phyloP scores from a whole-genome alignment of 2,888 invertebrate genomes.

The Metopia argyrocephala region DNA sequence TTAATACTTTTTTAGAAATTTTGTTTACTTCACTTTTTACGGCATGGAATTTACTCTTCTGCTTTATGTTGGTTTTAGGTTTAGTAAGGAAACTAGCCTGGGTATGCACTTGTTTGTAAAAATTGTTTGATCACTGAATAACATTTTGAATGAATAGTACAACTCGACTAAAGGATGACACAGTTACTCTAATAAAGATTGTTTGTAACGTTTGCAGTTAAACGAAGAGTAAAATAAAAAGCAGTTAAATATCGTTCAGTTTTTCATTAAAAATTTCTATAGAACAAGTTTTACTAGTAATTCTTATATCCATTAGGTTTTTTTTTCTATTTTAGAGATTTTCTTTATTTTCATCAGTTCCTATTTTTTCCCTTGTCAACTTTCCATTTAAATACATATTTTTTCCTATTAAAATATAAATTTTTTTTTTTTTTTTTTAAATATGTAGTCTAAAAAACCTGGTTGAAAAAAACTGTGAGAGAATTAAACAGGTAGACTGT shows the following conservation, averaged over 20 bases:
- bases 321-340: constrained; percentile 25
- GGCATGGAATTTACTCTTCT: neutral
- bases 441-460: constrained; percentile 13
- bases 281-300: neutral
- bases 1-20: neutral
- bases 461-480: constrained; percentile 16
- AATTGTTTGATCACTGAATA: constrained; percentile 14
- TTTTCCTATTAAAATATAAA: constrained; percentile 17
- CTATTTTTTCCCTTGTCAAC: neutral
- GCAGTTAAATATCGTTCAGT: constrained; percentile 2
- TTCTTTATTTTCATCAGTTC: constrained; percentile 21
- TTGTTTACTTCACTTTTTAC: neutral
- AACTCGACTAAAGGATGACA: constrained; percentile 36
- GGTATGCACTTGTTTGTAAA: constrained; percentile 1
- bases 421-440: constrained; percentile 17
- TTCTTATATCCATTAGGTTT: constrained; percentile 23
- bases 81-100: neutral
- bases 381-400: constrained; percentile 1
- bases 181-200: constrained; percentile 2
- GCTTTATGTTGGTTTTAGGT: neutral
- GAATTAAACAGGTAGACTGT: neutral
- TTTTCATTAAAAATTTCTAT: constrained; percentile 18
- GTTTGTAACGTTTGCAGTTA: neutral
- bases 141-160: constrained; percentile 3
- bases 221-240: neutral